Conservation (phyloP, 2,113 vertebrate species). For the Poeciliopsis turrubarensis region DNA sequence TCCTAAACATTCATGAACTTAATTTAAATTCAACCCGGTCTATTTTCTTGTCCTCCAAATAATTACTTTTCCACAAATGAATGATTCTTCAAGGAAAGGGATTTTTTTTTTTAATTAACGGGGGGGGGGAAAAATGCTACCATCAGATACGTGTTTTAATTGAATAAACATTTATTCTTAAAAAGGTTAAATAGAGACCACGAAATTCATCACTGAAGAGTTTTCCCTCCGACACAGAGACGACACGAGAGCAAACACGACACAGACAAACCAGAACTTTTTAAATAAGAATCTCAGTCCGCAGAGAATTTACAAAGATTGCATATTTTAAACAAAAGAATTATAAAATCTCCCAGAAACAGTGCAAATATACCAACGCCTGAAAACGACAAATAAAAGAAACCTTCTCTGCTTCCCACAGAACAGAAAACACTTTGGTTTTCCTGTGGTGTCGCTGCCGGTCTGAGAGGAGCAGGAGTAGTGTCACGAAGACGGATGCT, state of each 20-base stretch:
- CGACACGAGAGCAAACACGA: slow-evolving; percentile 35
- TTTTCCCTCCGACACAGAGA: slow-evolving; percentile 33
- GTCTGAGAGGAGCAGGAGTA: not conserved
- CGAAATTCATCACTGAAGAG: slow-evolving; percentile 2
- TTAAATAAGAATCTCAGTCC: slow-evolving; percentile 60
- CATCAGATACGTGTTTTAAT: not conserved
- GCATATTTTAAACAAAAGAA: slow-evolving; percentile 66
- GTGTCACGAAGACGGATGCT: slow-evolving; percentile 13
- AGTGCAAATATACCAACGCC: slow-evolving; percentile 63
- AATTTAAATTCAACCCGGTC: too few relatives aligned
- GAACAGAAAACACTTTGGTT: slow-evolving; percentile 3
- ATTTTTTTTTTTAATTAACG: too few relatives aligned
- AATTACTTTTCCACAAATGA: too few relatives aligned
- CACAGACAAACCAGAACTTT: slow-evolving; percentile 50
- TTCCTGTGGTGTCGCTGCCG: not conserved
- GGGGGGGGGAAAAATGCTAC: too few relatives aligned
- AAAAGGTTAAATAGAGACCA: slow-evolving; percentile 25
- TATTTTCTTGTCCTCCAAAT: too few relatives aligned
- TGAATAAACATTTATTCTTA: slow-evolving; percentile 36
- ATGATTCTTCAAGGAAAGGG: too few relatives aligned
- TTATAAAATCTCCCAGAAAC: slow-evolving; percentile 60
- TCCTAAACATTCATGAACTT: too few relatives aligned
- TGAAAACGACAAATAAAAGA: slow-evolving; percentile 32
- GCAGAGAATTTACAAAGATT: slow-evolving; percentile 66
- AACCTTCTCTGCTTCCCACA: slow-evolving; percentile 4